Percentiles rank a stretch among this genome's conserved stretches.
Evolutionary conservation across 2,797 vertebrate genomes (phyloP).

Genomic region (Tragelaphus eurycerus): DNA sequence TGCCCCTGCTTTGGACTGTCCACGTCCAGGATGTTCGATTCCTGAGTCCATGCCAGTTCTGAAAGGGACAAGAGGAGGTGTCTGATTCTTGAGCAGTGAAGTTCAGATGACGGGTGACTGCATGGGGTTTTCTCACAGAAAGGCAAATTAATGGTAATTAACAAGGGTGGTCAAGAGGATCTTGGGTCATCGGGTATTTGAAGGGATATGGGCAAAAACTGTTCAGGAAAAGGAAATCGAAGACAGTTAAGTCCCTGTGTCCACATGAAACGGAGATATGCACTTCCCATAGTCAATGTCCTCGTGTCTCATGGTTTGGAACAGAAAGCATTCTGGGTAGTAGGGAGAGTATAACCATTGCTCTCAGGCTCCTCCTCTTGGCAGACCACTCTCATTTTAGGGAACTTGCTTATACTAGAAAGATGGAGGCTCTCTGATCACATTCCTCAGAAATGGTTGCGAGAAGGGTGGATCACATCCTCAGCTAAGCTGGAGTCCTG

Average conservation of each 20-base stretch:
- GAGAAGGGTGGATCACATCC: background rate
- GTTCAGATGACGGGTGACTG: background rate
- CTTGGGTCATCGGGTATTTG: background rate
- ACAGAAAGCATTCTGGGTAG: background rate
- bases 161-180: background rate
- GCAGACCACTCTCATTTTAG: background rate
- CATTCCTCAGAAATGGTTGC: background rate
- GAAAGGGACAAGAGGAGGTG: background rate
- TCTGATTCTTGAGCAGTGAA: background rate
- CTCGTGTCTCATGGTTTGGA: fast-evolving
- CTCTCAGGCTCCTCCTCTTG: background rate
- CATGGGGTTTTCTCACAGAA: background rate
- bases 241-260: background rate
- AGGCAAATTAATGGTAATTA: background rate
- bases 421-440: background rate
- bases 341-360: background rate
- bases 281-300: background rate
- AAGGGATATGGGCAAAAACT: background rate
- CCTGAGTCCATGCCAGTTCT: background rate
- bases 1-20: background rate
- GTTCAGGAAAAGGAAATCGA: background rate
- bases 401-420: background rate
- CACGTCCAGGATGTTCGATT: background rate
- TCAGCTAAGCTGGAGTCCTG: background rate
- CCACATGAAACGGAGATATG: background rate